phyloP scores from a whole-genome alignment of 1,140 invertebrate genomes.

The Gonatopus flavifemur region DNA sequence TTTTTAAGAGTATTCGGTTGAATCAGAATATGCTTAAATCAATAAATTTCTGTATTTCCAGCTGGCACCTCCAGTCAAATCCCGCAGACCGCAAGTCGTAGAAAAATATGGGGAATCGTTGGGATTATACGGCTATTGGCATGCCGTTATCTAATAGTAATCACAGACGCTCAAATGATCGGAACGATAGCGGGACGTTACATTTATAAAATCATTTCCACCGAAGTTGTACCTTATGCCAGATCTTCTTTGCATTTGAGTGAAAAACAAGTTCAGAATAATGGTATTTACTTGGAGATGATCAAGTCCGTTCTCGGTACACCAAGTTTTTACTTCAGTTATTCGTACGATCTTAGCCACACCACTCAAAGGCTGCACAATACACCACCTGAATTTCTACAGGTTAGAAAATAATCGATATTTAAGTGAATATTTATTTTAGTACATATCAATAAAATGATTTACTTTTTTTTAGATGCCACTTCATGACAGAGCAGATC shows the following conservation, averaged over 20 bases:
- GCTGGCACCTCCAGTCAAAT: slow-evolving; percentile 62
- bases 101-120: slow-evolving; percentile 85
- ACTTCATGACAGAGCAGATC: slow-evolving; percentile 77
- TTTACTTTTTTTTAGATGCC: slow-evolving; percentile 59
- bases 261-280: slow-evolving; percentile 75
- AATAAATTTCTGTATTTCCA: slow-evolving; percentile 33
- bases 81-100: slow-evolving; percentile 64
- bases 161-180: slow-evolving; percentile 81
- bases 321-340: slow-evolving; percentile 89
- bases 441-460: slow-evolving; percentile 3
- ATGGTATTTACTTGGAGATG: slow-evolving; percentile 80
- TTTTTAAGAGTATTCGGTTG: slow-evolving; percentile 19
- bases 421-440: too few species aligned
- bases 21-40: slow-evolving; percentile 6
- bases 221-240: slow-evolving; percentile 86
- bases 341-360: slow-evolving; percentile 92
- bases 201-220: slow-evolving; percentile 81
- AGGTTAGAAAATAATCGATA: too few species aligned
- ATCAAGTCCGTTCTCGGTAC: slow-evolving; percentile 76
- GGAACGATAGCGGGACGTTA: slow-evolving; percentile 84
- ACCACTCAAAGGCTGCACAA: slow-evolving; percentile 87
- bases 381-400: slow-evolving; percentile 81
- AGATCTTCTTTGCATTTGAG: slow-evolving; percentile 83
- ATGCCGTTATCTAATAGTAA: slow-evolving; percentile 87
- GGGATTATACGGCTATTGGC: slow-evolving; percentile 84